A percentile compares a stretch with the other conserved stretches of the same genome.
These are phyloP conservation scores for Anthoptus insignis DNA, from an alignment of 2,888 invertebrate genomes.

Conservation along the genomic window DNA sequence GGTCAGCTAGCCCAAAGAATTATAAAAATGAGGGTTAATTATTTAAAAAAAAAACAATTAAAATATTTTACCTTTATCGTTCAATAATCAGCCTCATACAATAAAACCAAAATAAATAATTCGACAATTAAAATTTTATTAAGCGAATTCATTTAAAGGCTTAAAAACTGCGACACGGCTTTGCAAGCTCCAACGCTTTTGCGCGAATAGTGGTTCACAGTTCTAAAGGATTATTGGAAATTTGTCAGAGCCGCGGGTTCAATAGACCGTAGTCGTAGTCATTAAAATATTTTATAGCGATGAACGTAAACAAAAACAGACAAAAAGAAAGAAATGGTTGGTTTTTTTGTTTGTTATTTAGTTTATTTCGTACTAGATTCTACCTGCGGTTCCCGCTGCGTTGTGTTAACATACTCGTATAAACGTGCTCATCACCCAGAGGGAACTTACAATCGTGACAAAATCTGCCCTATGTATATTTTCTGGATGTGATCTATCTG, in stretches of 20 bases:
- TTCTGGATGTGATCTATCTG: too few species aligned
- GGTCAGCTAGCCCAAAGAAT: too few species aligned
- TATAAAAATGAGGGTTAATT: too few species aligned
- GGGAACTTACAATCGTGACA: too few species aligned
- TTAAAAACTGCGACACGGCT: slow-evolving; percentile 49
- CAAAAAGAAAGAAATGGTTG: not conserved
- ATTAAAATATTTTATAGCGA: slow-evolving; percentile 50
- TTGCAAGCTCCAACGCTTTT: slow-evolving; percentile 54
- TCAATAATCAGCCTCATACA: slow-evolving; percentile 10
- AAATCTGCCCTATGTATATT: too few species aligned
- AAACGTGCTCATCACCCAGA: too few species aligned
- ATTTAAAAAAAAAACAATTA: too few species aligned
- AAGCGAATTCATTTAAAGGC: slow-evolving; percentile 47
- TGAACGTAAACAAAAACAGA: slow-evolving; percentile 26
- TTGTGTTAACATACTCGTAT: too few species aligned
- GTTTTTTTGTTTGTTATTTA: not conserved
- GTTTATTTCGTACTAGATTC: too few species aligned
- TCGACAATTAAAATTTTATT: slow-evolving; percentile 29
- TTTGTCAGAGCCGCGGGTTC: slow-evolving; percentile 56
- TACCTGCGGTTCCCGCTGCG: too few species aligned
- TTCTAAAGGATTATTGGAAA: slow-evolving; percentile 64
- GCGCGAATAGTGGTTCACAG: slow-evolving; percentile 58
- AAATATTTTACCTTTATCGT: not conserved
- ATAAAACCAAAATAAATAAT: slow-evolving; percentile 14
- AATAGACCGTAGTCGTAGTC: slow-evolving; percentile 57